Evolutionary conservation across 2,113 vertebrate species (phyloP), one percentile per base, ranked within the genome.

Genomic region (Chlorodrepanis virens): DNA sequence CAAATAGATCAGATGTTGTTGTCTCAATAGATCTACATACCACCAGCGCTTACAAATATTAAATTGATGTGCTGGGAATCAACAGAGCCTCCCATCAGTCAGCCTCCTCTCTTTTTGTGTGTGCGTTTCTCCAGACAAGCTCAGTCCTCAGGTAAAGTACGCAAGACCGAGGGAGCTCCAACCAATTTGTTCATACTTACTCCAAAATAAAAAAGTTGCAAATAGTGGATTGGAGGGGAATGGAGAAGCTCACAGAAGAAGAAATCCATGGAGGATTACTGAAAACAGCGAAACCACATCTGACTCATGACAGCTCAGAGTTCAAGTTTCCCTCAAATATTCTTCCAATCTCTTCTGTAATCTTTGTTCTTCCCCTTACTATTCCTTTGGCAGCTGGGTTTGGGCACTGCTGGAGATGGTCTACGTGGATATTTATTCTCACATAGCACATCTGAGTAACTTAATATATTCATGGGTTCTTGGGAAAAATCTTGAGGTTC

Each of bases 361-460:
- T 23, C 6, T 33, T 8, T 52, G 19, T 24, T 47, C 9, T 61
- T 54, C 29, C 4, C 6, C 12, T 94, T 86, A 14, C 16, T 80
- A 15, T 57, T 83, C 18, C 29, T 40, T n/a, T 42, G 19, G 9
- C 37, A 53, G 21, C 21, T 39, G 16, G 25, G 18, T 75, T 87
- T 63, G 29, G 8, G 12, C 2, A 2, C 49, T 40, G n/a, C 16
- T 56, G 15, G 57, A 54, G 44, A 24, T 33, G 9, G 5, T 7
- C 18, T 79, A 8, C 7, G 3, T 11, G 12, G 22, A 11, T 53
- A 67, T 44, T 75, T 74, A 9, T 45, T 92, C 45, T 78, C 50
- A 54, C 0, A 1, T 9, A 74, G 21, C 42, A 53, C 52, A 68
- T 15, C 6, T 2, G 2, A 42, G 20, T n/a, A 63, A 16, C 25